Percentiles rank a stretch among this genome's conserved stretches.
Evolutionary conservation across 2,797 vertebrate genomes (phyloP).

Genomic region (Euphonia xanthogaster): DNA sequence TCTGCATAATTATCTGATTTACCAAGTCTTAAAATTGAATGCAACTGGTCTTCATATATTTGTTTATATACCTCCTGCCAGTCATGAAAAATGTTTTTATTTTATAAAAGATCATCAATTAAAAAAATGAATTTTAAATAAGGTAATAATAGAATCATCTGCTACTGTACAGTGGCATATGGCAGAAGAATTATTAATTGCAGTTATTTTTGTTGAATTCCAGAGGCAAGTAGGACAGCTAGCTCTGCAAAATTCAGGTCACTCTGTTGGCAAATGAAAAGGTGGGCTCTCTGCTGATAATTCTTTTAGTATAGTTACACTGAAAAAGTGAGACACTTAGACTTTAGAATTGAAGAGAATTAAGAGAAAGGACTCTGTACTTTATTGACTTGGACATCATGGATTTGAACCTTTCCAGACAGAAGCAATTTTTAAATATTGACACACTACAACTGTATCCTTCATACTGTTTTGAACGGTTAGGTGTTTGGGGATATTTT

Average conservation of each 20-base stretch:
- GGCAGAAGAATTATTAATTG: constrained; percentile 35
- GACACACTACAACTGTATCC: background rate
- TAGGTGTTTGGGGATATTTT: background rate
- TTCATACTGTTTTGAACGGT: background rate
- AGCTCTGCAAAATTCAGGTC: constrained; percentile 41
- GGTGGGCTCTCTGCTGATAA: background rate
- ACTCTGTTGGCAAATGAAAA: background rate
- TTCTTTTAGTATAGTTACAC: background rate
- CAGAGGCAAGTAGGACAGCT: constrained; percentile 19
- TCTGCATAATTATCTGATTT: constrained; percentile 76
- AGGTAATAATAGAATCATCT: constrained; percentile 48
- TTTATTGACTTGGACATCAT: background rate
- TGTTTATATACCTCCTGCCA: constrained; percentile 42
- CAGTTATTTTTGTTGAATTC: constrained; percentile 36
- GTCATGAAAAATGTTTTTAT: constrained; percentile 15
- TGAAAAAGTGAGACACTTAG: background rate
- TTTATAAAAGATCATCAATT: constrained; percentile 14
- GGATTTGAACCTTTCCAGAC: background rate
- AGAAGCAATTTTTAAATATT: background rate
- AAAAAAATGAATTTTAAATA: constrained; percentile 41
- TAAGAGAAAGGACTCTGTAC: background rate
- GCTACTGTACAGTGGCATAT: constrained; percentile 15
- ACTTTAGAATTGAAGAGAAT: background rate
- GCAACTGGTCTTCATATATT: constrained; percentile 53
- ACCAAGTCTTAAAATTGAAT: constrained; percentile 65